Conservation (phyloP, 2,113 vertebrate species). For the Picathartes gymnocephalus region DNA sequence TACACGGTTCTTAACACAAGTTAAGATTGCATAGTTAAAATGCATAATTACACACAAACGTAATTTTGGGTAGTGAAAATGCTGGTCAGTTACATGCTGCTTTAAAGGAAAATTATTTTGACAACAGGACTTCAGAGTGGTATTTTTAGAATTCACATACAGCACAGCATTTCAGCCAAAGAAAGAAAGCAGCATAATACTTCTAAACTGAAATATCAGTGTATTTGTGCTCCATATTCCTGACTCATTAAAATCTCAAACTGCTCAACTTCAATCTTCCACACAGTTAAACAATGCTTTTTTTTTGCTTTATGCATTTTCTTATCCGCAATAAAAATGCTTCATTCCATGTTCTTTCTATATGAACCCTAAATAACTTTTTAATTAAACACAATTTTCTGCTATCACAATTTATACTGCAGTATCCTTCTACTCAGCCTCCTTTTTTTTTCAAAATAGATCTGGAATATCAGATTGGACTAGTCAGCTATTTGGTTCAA, state of each 20-base stretch:
- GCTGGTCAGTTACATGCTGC: background rate
- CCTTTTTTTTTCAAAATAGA: background rate
- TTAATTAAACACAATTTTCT: constrained; percentile 26
- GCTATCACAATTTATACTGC: background rate
- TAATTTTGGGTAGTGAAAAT: background rate
- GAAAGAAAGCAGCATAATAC: constrained; percentile 6
- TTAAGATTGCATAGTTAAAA: background rate
- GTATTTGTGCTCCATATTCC: constrained; percentile 8
- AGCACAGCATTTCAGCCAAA: background rate
- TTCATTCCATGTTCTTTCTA: background rate
- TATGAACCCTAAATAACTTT: constrained; percentile 5
- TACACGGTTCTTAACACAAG: background rate
- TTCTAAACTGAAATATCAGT: constrained; percentile 13
- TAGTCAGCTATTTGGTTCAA: background rate
- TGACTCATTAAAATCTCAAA: constrained; percentile 48
- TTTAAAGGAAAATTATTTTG: constrained; percentile 19
- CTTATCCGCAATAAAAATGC: constrained; percentile 18
- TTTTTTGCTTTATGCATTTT: background rate
- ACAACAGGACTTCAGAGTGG: background rate
- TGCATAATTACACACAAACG: rapidly evolving
- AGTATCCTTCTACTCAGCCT: background rate
- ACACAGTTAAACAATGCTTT: constrained; percentile 18
- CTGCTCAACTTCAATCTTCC: constrained; percentile 23
- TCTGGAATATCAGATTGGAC: background rate
- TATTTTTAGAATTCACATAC: constrained; percentile 55